These are phyloP conservation scores for Ateles fusciceps DNA, from an alignment of 2,797 vertebrate species.

Conservation along the genomic window DNA sequence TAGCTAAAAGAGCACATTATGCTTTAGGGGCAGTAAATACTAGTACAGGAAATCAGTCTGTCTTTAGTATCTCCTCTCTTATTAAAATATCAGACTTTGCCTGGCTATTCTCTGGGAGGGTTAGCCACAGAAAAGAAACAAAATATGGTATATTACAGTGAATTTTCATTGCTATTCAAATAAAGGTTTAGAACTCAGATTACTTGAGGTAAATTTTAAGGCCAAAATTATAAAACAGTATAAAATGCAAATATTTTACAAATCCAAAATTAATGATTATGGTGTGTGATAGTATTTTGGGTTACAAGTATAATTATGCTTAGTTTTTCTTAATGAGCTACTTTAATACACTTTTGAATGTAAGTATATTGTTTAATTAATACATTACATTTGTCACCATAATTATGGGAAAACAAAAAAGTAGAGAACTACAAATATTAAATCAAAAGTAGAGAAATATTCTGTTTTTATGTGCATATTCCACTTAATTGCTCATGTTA, in stretches of 20 bases:
- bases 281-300: background rate
- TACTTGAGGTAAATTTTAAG: background rate
- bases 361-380: background rate
- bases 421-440: background rate
- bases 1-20: slow-evolving; percentile 29
- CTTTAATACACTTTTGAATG: background rate
- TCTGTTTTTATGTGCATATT: background rate
- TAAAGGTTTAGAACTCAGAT: background rate
- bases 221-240: background rate
- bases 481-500: background rate
- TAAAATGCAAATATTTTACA: background rate
- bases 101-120: background rate
- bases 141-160: background rate
- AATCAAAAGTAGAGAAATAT: background rate
- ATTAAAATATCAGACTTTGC: background rate
- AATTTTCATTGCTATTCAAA: background rate
- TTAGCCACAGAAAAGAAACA: background rate
- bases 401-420: background rate
- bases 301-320: background rate
- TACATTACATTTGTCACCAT: background rate
- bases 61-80: slow-evolving; percentile 19
- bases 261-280: background rate
- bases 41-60: background rate
- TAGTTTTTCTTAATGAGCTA: background rate
- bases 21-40: slow-evolving; percentile 27